Evolutionary conservation across 2,888 invertebrate species (phyloP), one percentile per base, ranked within the genome.

Genomic region (Chrysina gloriosa): DNA sequence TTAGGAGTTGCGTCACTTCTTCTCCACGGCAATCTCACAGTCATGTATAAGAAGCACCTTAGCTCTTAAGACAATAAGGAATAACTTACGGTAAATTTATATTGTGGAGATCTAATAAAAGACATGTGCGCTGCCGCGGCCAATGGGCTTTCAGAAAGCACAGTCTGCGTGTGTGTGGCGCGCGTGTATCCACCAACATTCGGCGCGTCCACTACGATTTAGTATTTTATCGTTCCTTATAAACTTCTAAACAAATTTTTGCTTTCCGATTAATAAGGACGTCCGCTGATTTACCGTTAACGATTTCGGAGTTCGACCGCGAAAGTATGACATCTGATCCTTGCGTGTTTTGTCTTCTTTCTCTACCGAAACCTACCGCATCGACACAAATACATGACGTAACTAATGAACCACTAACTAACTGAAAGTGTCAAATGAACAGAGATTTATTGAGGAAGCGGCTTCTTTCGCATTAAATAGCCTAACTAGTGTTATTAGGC

Each of bases 111-210:
- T 67, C 71, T 71, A 65, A 58, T 71, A 70, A 69, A 66, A 71
- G 73, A 69, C 73, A 72, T 73, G 72, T 72, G 74, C 73, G 68
- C 64, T 58, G 69, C 61, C 66, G 47, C 69, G 63, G 63, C 74
- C 74, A 74, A 74, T 74, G 71, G 71, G 71, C 63, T 70, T 67
- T 45, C 61, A 67, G 71, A 70, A 72, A 68, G 67, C 67, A 64
- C 69, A 68, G 69, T 63, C 71, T 72, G 74, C 72, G 73, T 72
- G 74, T 70, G 70, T 73, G 71, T 70, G 70, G 70, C 70, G 71
- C 72, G 66, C 70, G 67, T 68, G 69, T 70, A 66, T 25, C 58
- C 11, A 42, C 42, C 58, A 42, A 58, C 58, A 58, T 58, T 58
- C 58, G 42, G 58, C 58, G 58, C 58, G 58, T 58, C 58, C 47